These are phyloP conservation scores for Ernsta delagoae DNA, from an alignment of 2,888 invertebrate genomes.

Conservation along the genomic window DNA sequence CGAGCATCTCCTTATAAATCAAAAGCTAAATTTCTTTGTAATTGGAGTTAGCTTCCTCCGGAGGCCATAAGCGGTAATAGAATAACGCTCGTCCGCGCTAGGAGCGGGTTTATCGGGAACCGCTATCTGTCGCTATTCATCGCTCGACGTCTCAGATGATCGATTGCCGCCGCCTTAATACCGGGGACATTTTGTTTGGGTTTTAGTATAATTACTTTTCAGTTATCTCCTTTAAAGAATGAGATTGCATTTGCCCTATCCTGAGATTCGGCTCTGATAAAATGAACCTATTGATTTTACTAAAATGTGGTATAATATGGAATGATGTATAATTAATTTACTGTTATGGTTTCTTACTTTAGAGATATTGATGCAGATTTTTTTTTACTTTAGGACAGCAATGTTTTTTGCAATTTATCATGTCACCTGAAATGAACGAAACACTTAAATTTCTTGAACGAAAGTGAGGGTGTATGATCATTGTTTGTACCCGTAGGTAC, in stretches of 20 bases:
- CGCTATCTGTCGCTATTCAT: constrained; percentile 59
- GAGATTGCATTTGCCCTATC: not conserved
- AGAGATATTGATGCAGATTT: too few species aligned
- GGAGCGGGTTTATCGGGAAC: constrained; percentile 53
- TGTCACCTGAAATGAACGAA: not conserved
- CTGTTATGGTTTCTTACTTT: too few species aligned
- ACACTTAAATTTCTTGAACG: too few species aligned
- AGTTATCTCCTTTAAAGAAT: not conserved
- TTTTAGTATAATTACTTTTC: constrained; percentile 17
- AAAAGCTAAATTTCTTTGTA: constrained; percentile 26
- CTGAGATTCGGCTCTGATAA: not conserved
- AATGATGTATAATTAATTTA: too few species aligned
- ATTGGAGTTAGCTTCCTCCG: constrained; percentile 22
- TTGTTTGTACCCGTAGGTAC: too few species aligned
- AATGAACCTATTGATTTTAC: not conserved
- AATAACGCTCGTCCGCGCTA: constrained; percentile 46
- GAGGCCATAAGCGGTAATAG: constrained; percentile 39
- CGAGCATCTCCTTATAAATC: constrained; percentile 15
- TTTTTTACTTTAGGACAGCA: not conserved
- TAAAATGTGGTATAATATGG: not conserved
- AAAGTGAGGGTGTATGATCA: too few species aligned
- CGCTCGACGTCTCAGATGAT: constrained; percentile 59
- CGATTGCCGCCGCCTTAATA: constrained; percentile 51
- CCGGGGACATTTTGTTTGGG: constrained; percentile 24
- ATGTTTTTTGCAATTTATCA: not conserved